A percentile compares a stretch with the other conserved stretches of the same genome.
phyloP scores from a whole-genome alignment of 2,113 vertebrate species.

The Tympanuchus pallidicinctus region DNA sequence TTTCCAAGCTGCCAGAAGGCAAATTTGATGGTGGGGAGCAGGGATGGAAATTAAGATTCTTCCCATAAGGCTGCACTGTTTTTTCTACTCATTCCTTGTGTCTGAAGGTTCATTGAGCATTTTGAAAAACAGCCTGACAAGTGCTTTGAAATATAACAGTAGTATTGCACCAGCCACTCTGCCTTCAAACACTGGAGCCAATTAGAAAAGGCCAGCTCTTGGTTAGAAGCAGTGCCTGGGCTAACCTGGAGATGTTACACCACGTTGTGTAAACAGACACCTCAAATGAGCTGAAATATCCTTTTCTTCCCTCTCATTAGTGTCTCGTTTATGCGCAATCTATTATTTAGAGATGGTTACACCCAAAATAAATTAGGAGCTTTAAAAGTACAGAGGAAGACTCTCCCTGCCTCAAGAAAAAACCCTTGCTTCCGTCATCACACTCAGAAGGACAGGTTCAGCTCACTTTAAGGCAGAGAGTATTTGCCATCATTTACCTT shows the following conservation, averaged over 20 bases:
- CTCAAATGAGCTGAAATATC: background rate
- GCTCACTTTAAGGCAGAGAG: rapidly evolving
- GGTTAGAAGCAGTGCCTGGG: background rate
- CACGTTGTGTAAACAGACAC: background rate
- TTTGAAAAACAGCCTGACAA: background rate
- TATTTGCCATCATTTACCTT: slow-evolving; percentile 79
- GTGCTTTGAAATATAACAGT: background rate
- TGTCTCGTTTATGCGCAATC: background rate
- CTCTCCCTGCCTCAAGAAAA: background rate
- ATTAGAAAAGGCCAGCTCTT: background rate
- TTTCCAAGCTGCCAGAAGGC: background rate
- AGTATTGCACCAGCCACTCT: slow-evolving; percentile 15
- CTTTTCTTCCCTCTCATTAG: slow-evolving; percentile 3
- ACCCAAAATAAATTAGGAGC: background rate
- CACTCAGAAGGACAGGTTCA: background rate
- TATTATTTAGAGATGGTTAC: background rate
- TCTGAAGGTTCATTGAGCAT: background rate
- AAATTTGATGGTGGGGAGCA: background rate
- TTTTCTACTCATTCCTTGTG: background rate
- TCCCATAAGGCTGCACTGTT: background rate
- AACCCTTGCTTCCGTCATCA: background rate
- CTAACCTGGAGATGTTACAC: background rate
- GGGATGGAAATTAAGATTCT: background rate
- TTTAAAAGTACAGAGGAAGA: background rate
- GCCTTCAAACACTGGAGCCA: background rate